Conservation (phyloP, 2,888 invertebrate species). For the Drosophila mercatorum region DNA sequence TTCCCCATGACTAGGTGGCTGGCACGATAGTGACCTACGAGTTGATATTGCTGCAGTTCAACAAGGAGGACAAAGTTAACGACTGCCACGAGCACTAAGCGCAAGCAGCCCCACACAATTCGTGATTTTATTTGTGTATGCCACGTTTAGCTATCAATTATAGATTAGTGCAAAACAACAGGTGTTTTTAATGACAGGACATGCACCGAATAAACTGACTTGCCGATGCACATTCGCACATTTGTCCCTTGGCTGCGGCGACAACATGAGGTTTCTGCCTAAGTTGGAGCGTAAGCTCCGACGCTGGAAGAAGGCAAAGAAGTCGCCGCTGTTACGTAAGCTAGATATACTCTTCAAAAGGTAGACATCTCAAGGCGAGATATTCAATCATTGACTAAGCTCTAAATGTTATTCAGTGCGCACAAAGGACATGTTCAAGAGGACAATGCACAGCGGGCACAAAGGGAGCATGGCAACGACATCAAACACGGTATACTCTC, state of each 20-base stretch:
- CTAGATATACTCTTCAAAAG: slow-evolving; percentile 52
- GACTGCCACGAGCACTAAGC: slow-evolving; percentile 64
- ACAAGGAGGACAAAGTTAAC: slow-evolving; percentile 80
- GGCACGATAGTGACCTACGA: slow-evolving; percentile 87
- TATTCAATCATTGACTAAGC: background rate
- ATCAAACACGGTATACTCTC: slow-evolving; percentile 1
- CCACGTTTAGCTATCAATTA: slow-evolving; percentile 52
- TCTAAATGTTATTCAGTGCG: slow-evolving; percentile 31
- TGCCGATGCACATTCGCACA: slow-evolving; percentile 3
- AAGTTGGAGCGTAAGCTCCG: slow-evolving; percentile 52
- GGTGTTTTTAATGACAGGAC: slow-evolving; percentile 59
- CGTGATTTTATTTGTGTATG: slow-evolving; percentile 30
- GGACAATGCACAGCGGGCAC: slow-evolving; percentile 42
- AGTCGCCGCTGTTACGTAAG: slow-evolving; percentile 53
- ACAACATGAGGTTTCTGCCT: slow-evolving; percentile 64
- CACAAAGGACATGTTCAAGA: slow-evolving; percentile 44
- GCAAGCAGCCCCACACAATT: slow-evolving; percentile 14
- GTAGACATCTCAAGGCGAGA: slow-evolving; percentile 18
- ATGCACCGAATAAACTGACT: background rate
- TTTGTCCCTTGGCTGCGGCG: slow-evolving; percentile 18
- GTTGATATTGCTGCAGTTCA: slow-evolving; percentile 86
- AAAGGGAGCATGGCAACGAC: slow-evolving; percentile 21
- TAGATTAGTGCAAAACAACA: slow-evolving; percentile 70
- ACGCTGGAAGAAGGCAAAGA: slow-evolving; percentile 47
- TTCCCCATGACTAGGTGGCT: slow-evolving; percentile 84